These are phyloP conservation scores for Diadegma fenestrale DNA, from an alignment of 2,888 invertebrate species.

Conservation along the genomic window DNA sequence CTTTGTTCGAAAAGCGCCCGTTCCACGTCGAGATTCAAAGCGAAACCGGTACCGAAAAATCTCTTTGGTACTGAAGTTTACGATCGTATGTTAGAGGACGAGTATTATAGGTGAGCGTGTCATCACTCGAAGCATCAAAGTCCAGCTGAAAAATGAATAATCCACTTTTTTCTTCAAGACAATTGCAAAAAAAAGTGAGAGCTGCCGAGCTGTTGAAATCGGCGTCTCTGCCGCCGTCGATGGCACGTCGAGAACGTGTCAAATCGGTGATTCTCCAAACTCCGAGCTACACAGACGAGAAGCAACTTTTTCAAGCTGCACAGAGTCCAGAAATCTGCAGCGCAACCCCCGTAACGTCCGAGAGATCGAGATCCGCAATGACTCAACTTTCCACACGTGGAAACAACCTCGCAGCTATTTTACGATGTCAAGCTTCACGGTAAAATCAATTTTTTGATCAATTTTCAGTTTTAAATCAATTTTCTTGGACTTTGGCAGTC, in stretches of 20 bases:
- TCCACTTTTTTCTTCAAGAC: slow-evolving; percentile 66
- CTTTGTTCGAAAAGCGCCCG: slow-evolving; percentile 74
- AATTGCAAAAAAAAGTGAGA: slow-evolving; percentile 88
- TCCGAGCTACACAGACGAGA: slow-evolving; percentile 71
- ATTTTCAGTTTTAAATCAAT: too few species aligned
- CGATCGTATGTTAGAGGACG: slow-evolving; percentile 90
- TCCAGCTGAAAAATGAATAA: not conserved
- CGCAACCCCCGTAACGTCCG: slow-evolving; percentile 75
- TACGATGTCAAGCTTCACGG: slow-evolving; percentile 85
- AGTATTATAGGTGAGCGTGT: slow-evolving; percentile 85
- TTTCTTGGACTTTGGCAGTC: too few species aligned
- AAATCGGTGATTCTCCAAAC: slow-evolving; percentile 73
- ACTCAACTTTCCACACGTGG: slow-evolving; percentile 77
- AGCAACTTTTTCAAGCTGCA: slow-evolving; percentile 30
- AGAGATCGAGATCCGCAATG: slow-evolving; percentile 79
- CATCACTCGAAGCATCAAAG: not conserved
- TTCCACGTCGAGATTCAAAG: slow-evolving; percentile 85
- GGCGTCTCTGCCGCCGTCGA: slow-evolving; percentile 89
- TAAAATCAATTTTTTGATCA: too few species aligned
- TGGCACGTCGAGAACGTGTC: slow-evolving; percentile 88
- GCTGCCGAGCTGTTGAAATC: slow-evolving; percentile 89
- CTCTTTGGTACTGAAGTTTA: slow-evolving; percentile 90
- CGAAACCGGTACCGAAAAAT: slow-evolving; percentile 90
- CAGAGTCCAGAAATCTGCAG: slow-evolving; percentile 67
- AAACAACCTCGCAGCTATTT: slow-evolving; percentile 88